Conservation (phyloP, 1,140 invertebrate genomes). For the Aphis craccivora region DNA sequence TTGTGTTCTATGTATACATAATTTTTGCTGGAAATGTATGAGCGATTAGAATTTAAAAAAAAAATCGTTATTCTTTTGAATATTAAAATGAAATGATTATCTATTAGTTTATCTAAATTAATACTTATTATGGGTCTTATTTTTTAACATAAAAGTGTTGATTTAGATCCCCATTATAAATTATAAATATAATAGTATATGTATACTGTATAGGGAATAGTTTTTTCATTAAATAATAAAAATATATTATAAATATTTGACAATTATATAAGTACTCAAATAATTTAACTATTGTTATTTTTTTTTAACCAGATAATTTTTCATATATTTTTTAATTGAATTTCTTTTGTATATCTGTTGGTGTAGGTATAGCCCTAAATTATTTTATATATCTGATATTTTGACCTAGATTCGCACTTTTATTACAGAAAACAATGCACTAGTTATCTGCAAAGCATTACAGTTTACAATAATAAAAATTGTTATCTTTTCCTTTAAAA, state of each 20-base stretch:
- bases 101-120: too few species aligned
- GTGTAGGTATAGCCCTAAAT: neutral
- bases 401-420: too few species aligned
- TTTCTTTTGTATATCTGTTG: neutral
- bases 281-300: neutral
- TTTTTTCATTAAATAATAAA: neutral
- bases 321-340: neutral
- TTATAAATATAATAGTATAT: neutral
- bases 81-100: too few species aligned
- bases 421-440: too few species aligned
- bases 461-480: neutral
- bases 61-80: too few species aligned
- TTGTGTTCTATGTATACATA: neutral
- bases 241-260: neutral
- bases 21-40: neutral
- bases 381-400: neutral
- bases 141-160: neutral
- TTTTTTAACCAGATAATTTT: neutral
- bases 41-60: too few species aligned
- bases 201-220: neutral
- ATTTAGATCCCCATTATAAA: neutral
- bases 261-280: too few species aligned
- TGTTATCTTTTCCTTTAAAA: neutral
- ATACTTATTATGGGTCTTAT: too few species aligned
- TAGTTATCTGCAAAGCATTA: too few species aligned